These are phyloP conservation scores for Rhabdornis inornatus DNA, from an alignment of 2,113 vertebrate genomes.

Conservation along the genomic window DNA sequence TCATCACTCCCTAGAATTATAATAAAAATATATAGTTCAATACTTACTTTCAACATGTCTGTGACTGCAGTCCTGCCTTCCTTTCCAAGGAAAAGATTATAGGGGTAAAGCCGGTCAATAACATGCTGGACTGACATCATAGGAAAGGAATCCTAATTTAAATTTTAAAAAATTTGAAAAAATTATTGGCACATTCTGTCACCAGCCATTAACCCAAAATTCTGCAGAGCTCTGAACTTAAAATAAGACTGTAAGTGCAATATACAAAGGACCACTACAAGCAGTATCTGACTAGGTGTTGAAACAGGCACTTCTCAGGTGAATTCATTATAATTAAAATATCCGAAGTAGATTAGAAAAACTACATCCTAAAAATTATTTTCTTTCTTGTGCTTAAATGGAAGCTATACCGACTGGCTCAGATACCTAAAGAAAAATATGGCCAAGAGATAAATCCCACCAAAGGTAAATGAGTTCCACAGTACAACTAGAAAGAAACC, in stretches of 20 bases:
- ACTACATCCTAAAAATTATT: neutral
- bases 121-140: constrained; percentile 83
- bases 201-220: neutral
- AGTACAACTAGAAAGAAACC: neutral
- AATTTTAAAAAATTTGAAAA: neutral
- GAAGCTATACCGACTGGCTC: neutral
- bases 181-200: neutral
- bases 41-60: constrained; percentile 84
- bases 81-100: constrained; percentile 82
- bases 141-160: constrained; percentile 84
- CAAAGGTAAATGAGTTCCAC: neutral
- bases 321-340: neutral
- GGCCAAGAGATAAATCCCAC: neutral
- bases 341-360: neutral
- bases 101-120: constrained; percentile 89
- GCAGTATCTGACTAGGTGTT: neutral
- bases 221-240: neutral
- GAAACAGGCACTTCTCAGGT: neutral
- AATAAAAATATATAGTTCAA: neutral
- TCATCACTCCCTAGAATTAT: neutral
- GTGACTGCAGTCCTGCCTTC: constrained; percentile 90
- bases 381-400: neutral
- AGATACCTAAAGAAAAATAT: neutral
- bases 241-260: neutral
- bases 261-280: neutral